Percentiles rank a stretch among this genome's conserved stretches.
These are phyloP conservation scores for Chaenodraco wilsoni DNA, from an alignment of 2,797 vertebrate species.

Conservation along the genomic window DNA sequence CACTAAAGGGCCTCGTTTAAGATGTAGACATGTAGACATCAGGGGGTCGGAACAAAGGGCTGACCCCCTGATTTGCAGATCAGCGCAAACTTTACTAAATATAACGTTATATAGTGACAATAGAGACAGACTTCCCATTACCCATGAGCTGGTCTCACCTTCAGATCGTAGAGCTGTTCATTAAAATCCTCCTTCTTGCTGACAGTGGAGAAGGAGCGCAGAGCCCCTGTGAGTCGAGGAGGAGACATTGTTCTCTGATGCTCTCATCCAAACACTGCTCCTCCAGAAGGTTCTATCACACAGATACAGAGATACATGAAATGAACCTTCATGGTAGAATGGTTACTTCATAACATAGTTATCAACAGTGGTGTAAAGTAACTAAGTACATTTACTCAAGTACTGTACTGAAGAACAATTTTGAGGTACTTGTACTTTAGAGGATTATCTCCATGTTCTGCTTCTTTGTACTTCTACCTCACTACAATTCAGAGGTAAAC, in stretches of 20 bases:
- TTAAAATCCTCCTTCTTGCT: constrained; percentile 90
- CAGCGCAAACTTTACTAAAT: background rate
- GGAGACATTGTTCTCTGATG: constrained; percentile 88
- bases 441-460: too few relatives aligned
- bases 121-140: too few relatives aligned
- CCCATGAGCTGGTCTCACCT: constrained; percentile 79
- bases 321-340: background rate
- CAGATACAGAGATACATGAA: background rate
- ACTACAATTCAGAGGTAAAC: too few relatives aligned
- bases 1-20: too few relatives aligned
- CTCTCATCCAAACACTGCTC: constrained; percentile 78
- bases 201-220: constrained; percentile 96
- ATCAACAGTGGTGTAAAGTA: too few relatives aligned
- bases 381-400: too few relatives aligned
- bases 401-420: too few relatives aligned
- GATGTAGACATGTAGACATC: too few relatives aligned
- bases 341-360: background rate
- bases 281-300: background rate
- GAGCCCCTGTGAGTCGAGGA: constrained; percentile 94
- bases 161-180: constrained; percentile 88
- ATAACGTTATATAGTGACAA: background rate
- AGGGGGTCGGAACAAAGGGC: too few relatives aligned
- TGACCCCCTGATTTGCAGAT: too few relatives aligned
- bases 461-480: too few relatives aligned
- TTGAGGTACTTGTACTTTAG: too few relatives aligned